Evolutionary conservation across 2,113 vertebrate genomes (phyloP), one percentile per base, ranked within the genome.

Genomic region (Lagopus leucura): DNA sequence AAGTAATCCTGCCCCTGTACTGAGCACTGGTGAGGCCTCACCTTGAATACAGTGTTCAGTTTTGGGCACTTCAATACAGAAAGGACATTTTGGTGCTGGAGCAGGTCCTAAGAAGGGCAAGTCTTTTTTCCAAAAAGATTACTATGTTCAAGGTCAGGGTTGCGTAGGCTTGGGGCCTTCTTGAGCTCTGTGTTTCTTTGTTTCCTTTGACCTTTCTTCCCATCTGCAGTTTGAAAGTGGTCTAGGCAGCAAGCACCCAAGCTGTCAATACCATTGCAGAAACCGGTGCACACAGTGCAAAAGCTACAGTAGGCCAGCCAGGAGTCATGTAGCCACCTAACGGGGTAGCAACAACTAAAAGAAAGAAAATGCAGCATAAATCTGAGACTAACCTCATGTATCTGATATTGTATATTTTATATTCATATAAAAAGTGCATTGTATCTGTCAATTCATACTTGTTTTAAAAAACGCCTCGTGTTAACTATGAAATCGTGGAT

Each of bases 111-210:
- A 47, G 45, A 47, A 47, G 19, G 45, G 19, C 19, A 47, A 10
- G 6, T 43, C 42, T 50, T 48, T 32, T 28, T 12, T n/a, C 22
- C 36, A 8, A 50, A 27, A 18, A 4, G 24, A 8, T 47, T 38
- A 7, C 10, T 9, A 8, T 14, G 32, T 17, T 64, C 25, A 12
- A 25, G 10, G 16, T 0, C 4, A 11, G 55, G 13, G 2, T 17
- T 40, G 66, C n/a, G 47, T 32, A 19, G 64, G 12, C 32, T 24
- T 58, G 50, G 27, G 6, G 2, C 36, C 60, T 38, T 12, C 25
- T 9, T n/a, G 19, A 24, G 22, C 7, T 73, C 25, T 30, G 2
- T 7, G 24, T 47, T 32, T 12, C 5, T 28, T 6, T 17, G 0
- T 24, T 38, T 38, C 32, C 43, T n/a, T 42, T 45, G 50, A 50